Conservation (phyloP, 1,140 invertebrate genomes). For the Diorhabda elongata region DNA sequence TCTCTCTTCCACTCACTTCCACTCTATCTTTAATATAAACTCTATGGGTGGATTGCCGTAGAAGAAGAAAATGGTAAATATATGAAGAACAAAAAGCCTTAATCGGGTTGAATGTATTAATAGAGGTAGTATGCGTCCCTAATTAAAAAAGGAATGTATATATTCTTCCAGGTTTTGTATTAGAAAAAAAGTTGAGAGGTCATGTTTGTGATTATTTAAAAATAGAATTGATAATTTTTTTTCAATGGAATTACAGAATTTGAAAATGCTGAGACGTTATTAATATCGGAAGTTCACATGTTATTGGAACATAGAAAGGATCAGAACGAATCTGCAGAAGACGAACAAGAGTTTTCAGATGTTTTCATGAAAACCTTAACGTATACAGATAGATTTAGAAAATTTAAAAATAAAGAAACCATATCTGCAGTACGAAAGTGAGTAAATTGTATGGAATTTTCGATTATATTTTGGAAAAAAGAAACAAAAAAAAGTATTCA, state of each 20-base stretch:
- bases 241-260: constrained; percentile 70
- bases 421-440: constrained; percentile 91
- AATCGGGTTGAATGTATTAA: no score
- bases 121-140: no score
- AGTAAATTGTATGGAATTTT: constrained; percentile 32
- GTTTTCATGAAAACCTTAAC: constrained; percentile 98
- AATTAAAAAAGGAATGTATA: no score
- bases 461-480: no score
- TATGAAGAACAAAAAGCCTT: no score
- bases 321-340: constrained; percentile 96
- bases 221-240: neutral
- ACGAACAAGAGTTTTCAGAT: constrained; percentile 97
- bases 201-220: neutral
- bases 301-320: constrained; percentile 94
- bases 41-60: no score
- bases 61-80: no score
- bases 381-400: constrained; percentile 92
- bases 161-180: no score
- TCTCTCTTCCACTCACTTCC: no score
- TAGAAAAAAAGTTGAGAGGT: neutral
- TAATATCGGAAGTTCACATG: constrained; percentile 99
- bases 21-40: no score
- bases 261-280: constrained; percentile 94
- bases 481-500: no score
- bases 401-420: constrained; percentile 98